Percentiles rank a stretch among this genome's conserved stretches.
phyloP scores from a whole-genome alignment of 2,113 vertebrate genomes.

The Spermophilus dauricus region DNA sequence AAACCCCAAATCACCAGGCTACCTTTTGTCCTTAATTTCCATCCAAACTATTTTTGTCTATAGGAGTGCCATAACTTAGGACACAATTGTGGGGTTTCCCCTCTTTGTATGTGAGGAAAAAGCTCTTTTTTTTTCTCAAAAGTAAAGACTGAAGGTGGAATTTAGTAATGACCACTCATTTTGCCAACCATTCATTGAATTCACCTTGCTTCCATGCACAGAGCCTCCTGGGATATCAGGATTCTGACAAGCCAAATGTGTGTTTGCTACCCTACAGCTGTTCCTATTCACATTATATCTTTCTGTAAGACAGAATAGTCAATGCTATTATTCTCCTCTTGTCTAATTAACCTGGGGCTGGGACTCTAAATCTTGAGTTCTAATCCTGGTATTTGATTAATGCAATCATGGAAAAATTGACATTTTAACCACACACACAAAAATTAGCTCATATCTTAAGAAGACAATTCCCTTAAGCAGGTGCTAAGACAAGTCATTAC shows the following conservation, averaged over 20 bases:
- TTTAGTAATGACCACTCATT: background rate
- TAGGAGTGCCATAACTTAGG: background rate
- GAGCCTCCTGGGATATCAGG: background rate
- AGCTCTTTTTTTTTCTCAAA: conserved; percentile 43
- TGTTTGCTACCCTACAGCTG: background rate
- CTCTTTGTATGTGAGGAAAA: background rate
- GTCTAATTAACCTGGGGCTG: background rate
- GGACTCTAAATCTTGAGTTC: conserved; percentile 57
- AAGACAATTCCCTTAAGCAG: background rate
- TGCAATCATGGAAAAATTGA: conserved; percentile 9
- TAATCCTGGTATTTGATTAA: background rate
- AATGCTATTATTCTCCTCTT: conserved; percentile 30
- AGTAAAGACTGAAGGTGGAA: background rate
- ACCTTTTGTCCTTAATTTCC: conserved; percentile 68
- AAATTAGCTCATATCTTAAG: background rate
- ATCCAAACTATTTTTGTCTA: conserved; percentile 27
- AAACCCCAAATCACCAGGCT: conserved; percentile 64
- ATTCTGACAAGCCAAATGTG: background rate
- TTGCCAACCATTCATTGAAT: conserved; percentile 11
- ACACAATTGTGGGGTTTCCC: background rate
- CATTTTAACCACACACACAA: background rate
- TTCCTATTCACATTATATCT: conserved; percentile 59
- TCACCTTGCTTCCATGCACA: background rate
- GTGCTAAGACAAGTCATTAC: background rate
- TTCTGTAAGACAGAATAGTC: background rate